Conservation (phyloP, 2,113 vertebrate genomes). For the Brienomyrus longianalis region DNA sequence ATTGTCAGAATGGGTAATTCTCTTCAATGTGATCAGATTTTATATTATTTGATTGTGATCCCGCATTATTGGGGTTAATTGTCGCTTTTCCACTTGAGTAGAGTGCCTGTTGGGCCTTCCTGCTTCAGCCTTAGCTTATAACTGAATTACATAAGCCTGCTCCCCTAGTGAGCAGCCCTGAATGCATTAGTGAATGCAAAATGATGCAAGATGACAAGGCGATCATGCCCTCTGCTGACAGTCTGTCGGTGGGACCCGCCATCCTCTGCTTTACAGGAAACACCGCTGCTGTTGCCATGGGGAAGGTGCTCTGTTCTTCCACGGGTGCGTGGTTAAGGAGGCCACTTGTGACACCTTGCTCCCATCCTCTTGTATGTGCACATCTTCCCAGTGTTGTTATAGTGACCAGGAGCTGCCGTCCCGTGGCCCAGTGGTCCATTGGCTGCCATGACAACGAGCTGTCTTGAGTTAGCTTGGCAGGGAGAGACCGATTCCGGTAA, state of each 20-base stretch:
- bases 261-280: not conserved
- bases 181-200: not conserved
- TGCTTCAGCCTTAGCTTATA: not conserved
- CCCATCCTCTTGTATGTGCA: not conserved
- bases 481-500: not conserved
- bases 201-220: not conserved
- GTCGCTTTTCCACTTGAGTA: not conserved
- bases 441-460: constrained; percentile 6
- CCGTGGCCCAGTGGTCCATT: not conserved
- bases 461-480: not conserved
- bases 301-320: not conserved
- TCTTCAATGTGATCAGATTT: not conserved
- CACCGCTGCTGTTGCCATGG: not conserved
- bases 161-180: not conserved
- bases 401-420: not conserved
- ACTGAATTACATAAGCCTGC: not conserved
- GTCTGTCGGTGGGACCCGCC: not conserved
- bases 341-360: not conserved
- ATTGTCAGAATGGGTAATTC: not conserved
- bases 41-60: not conserved
- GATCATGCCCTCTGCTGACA: not conserved
- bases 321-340: not conserved
- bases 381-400: not conserved
- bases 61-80: not conserved
- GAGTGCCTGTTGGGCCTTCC: not conserved